Percentiles rank a stretch among this genome's conserved stretches.
These are phyloP conservation scores for Microchrysa polita DNA, from an alignment of 2,888 invertebrate species.

Conservation along the genomic window DNA sequence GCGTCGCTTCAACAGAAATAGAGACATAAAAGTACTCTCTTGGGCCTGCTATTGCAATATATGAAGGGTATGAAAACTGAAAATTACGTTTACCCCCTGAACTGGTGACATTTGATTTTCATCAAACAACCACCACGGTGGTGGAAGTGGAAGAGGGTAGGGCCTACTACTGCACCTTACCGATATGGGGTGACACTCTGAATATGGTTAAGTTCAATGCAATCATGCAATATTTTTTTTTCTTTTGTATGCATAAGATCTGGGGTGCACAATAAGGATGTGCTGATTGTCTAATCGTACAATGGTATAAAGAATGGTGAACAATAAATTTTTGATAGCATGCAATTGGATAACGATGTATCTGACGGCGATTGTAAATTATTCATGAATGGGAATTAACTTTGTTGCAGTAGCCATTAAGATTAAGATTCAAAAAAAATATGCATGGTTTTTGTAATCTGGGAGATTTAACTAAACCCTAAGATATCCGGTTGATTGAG, in stretches of 20 bases:
- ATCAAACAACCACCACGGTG: neutral
- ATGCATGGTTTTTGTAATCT: too few relatives aligned
- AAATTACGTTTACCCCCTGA: neutral
- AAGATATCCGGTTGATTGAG: too few relatives aligned
- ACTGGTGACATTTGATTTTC: constrained; percentile 26
- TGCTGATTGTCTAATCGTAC: neutral
- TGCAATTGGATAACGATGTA: constrained; percentile 1
- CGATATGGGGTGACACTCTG: neutral
- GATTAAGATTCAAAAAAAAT: too few relatives aligned
- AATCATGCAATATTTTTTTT: neutral
- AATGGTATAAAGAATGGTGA: neutral
- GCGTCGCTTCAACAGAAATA: constrained; percentile 1
- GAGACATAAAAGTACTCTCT: constrained; percentile 31
- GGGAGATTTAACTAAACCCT: too few relatives aligned
- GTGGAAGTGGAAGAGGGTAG: too few relatives aligned
- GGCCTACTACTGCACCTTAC: neutral
- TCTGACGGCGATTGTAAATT: neutral
- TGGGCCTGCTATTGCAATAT: neutral
- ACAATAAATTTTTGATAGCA: constrained; percentile 6
- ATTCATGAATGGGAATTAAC: constrained; percentile 1
- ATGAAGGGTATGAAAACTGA: constrained; percentile 23
- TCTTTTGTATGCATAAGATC: neutral
- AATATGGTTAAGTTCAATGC: constrained; percentile 7
- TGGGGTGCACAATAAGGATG: neutral
- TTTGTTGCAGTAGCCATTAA: too few relatives aligned